Evolutionary conservation across 2,797 vertebrate species (phyloP).

Genomic region (Coendou prehensilis): DNA sequence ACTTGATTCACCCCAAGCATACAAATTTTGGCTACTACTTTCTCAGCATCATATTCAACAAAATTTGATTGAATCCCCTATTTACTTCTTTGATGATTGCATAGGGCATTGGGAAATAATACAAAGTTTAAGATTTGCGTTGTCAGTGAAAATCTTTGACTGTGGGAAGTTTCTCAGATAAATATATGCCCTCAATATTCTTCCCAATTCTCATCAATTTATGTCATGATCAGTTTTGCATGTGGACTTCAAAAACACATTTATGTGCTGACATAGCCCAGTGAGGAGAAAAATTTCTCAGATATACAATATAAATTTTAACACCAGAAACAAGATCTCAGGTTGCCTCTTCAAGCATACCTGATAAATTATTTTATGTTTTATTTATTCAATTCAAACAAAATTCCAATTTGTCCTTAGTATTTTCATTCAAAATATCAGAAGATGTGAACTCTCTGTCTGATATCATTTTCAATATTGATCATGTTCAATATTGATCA

Average conservation of each 20-base stretch:
- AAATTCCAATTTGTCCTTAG: not conserved
- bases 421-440: conserved; percentile 42
- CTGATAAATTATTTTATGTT: conserved; percentile 53
- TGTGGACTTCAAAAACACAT: conserved; percentile 53
- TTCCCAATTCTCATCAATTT: conserved; percentile 19
- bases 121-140: not conserved
- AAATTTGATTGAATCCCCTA: conserved; percentile 18
- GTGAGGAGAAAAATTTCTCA: conserved; percentile 48
- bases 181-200: conserved; percentile 4
- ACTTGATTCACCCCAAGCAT: not conserved
- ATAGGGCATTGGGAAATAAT: not conserved
- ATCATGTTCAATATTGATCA: not conserved
- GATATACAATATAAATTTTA: conserved; percentile 47
- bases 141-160: not conserved
- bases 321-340: conserved; percentile 14
- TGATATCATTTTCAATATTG: not conserved
- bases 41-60: not conserved
- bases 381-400: conserved; percentile 65
- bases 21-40: not conserved
- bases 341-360: not conserved
- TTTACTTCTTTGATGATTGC: not conserved
- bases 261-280: not conserved
- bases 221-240: conserved; percentile 12
- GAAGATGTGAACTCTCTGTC: not conserved
- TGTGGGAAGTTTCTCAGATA: not conserved